These are phyloP conservation scores for Chloroclystis v-ata DNA, from an alignment of 2,888 invertebrate genomes.

Conservation along the genomic window DNA sequence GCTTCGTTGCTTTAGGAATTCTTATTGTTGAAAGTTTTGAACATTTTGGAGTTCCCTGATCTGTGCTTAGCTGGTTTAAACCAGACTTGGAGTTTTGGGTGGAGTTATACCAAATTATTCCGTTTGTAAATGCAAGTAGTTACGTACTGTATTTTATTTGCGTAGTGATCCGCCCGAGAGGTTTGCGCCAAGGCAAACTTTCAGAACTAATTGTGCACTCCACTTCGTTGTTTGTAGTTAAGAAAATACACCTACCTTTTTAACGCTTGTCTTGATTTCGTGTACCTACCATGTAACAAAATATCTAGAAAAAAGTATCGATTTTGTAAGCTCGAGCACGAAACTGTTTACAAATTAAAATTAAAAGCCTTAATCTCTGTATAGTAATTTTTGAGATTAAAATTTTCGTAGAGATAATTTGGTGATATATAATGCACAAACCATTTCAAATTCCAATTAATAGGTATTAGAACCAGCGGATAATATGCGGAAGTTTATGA, in stretches of 20 bases:
- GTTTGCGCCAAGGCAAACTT: constrained; percentile 7
- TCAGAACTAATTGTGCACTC: constrained; percentile 6
- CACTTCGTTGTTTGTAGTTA: neutral
- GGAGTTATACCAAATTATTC: neutral
- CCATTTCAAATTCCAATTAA: neutral
- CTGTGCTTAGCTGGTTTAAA: neutral
- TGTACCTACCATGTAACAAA: constrained; percentile 9
- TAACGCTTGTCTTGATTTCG: neutral
- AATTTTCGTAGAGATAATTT: neutral
- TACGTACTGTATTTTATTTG: constrained; percentile 8
- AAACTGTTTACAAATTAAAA: neutral
- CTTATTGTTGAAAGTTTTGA: neutral
- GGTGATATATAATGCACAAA: neutral
- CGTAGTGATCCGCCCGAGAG: neutral
- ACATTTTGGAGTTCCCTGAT: constrained; percentile 1
- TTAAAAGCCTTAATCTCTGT: too few relatives aligned
- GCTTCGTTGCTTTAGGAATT: constrained; percentile 3
- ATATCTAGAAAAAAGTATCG: constrained; percentile 10
- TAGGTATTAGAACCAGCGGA: neutral
- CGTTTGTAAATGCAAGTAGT: constrained; percentile 11
- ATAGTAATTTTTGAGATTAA: too few relatives aligned
- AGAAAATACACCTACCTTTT: too few relatives aligned
- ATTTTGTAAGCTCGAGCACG: neutral
- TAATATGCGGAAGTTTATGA: neutral
- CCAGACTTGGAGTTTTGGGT: neutral